These are phyloP conservation scores for Homalodisca vitripennis DNA, from an alignment of 1,140 invertebrate genomes.

Conservation along the genomic window DNA sequence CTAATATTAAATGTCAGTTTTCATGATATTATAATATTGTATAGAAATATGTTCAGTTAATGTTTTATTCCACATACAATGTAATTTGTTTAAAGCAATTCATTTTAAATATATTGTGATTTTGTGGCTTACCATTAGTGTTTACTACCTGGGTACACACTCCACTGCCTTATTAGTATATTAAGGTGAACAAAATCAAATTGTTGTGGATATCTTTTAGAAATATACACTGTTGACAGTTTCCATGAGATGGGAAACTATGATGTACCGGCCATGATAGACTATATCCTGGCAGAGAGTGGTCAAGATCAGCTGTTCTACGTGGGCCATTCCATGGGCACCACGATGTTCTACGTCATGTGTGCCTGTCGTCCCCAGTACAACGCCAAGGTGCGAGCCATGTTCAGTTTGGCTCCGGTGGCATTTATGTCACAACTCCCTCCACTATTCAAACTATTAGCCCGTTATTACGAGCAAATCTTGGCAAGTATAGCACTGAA, in stretches of 20 bases:
- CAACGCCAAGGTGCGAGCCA: conserved; percentile 59
- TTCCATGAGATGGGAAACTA: conserved; percentile 65
- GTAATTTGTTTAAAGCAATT: too few species aligned
- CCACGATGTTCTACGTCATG: conserved; percentile 52
- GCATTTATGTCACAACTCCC: conserved; percentile 51
- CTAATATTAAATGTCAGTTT: too few species aligned
- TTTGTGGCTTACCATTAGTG: too few species aligned
- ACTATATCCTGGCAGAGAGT: conserved; percentile 57
- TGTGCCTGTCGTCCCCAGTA: conserved; percentile 53
- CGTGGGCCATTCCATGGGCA: conserved; percentile 62
- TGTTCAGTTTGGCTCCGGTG: conserved; percentile 72
- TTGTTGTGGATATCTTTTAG: too few species aligned
- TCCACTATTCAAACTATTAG: conserved; percentile 25
- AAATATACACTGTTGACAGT: conserved; percentile 33
- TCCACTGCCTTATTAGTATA: too few species aligned
- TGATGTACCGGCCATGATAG: conserved; percentile 61
- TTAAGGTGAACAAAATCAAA: too few species aligned
- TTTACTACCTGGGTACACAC: too few species aligned
- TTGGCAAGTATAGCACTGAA: conserved; percentile 10
- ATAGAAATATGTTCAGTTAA: too few species aligned
- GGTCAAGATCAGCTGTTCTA: conserved; percentile 53
- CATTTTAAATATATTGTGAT: too few species aligned
- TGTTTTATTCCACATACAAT: too few species aligned
- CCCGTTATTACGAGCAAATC: background rate
- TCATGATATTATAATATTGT: too few species aligned